Evolutionary conservation across 2,888 invertebrate genomes (phyloP).

Genomic region (Copidosoma aretas): DNA sequence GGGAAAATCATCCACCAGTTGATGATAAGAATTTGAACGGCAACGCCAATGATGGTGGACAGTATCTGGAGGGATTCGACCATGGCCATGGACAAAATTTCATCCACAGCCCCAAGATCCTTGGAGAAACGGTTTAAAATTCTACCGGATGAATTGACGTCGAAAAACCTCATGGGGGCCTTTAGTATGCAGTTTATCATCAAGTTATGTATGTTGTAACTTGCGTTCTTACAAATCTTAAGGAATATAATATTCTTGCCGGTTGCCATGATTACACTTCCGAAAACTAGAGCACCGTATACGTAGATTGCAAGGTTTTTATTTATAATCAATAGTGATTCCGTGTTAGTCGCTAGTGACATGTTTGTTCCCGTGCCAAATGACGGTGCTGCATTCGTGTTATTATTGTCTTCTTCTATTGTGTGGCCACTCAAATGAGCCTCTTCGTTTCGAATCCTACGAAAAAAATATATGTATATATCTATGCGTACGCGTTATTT

Average conservation of each 20-base stretch:
- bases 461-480: neutral
- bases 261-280: conserved; percentile 69
- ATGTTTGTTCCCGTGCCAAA: neutral
- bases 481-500: neutral
- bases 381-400: too few relatives aligned
- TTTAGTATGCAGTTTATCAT: conserved; percentile 80
- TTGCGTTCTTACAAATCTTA: conserved; percentile 77
- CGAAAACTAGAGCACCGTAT: conserved; percentile 68
- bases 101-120: conserved; percentile 82
- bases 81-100: conserved; percentile 72
- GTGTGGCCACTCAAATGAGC: conserved; percentile 4
- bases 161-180: conserved; percentile 83
- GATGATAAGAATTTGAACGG: conserved; percentile 76
- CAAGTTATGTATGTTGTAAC: conserved; percentile 75
- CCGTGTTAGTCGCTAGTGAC: neutral
- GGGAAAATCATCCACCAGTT: conserved; percentile 72
- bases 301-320: conserved; percentile 55
- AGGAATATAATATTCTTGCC: conserved; percentile 74
- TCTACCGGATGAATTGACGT: conserved; percentile 82
- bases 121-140: conserved; percentile 86
- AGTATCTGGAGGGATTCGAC: conserved; percentile 72
- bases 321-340: neutral
- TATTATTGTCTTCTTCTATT: neutral
- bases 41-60: conserved; percentile 75
- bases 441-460: conserved; percentile 24